phyloP scores from a whole-genome alignment of 2,113 vertebrate species.

The Pongo abelii region DNA sequence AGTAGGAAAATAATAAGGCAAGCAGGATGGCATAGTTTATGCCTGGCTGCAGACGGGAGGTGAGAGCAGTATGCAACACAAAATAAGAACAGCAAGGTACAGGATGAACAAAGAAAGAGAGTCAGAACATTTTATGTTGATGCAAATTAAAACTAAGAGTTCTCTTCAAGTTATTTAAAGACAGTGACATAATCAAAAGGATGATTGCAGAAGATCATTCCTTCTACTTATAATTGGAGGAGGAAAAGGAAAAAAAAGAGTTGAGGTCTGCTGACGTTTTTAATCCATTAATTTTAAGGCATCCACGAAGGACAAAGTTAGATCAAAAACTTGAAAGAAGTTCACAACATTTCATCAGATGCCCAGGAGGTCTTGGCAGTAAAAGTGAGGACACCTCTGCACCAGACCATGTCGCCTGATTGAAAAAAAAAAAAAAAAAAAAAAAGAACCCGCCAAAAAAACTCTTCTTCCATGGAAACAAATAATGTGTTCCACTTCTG shows the following conservation, averaged over 20 bases:
- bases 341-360: constrained; percentile 16
- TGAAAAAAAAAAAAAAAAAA: background rate
- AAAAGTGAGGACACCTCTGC: constrained; percentile 31
- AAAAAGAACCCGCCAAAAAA: background rate
- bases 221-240: background rate
- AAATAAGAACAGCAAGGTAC: background rate
- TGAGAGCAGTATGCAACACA: background rate
- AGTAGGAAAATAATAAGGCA: background rate
- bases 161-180: constrained; percentile 61
- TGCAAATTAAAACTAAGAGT: constrained; percentile 39
- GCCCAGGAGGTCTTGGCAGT: constrained; percentile 57
- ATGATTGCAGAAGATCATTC: background rate
- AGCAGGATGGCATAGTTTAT: background rate
- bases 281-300: constrained; percentile 37
- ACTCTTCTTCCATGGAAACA: constrained; percentile 40
- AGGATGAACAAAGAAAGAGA: background rate
- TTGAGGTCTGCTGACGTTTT: background rate
- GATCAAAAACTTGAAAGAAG: constrained; percentile 15
- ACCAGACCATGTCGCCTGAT: background rate
- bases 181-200: constrained; percentile 19
- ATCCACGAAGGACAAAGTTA: background rate
- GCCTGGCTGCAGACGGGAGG: background rate
- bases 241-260: background rate
- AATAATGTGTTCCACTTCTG: constrained; percentile 60
- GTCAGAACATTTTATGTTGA: constrained; percentile 38